Base-by-base conservation (phyloP, 2,888 invertebrate species). In the Saturnia japonica region DNA sequence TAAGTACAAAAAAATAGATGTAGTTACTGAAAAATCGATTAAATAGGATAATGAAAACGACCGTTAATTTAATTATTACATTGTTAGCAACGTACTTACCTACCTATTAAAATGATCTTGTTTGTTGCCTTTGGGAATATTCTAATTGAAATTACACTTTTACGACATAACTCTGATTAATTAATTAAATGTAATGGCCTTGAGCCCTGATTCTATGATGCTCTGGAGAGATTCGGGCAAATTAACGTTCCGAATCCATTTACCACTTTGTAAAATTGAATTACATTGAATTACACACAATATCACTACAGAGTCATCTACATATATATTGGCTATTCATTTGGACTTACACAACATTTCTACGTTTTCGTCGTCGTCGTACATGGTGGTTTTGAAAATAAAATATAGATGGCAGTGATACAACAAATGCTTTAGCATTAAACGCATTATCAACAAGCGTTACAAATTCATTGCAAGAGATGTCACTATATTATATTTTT, bases 151-250 rank as follows among this genome's bases (percentile, higher is more conserved):
- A 64, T 64, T 64, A 64, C n/a, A 64, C 19, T 64, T 64, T 40
- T 64, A 64, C 40, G 34, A 40, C 40, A 64, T 64, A 64, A 60
- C 57, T 14, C 28, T 60, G 57, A 60, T 64, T 64, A 64, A 64
- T 64, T 64, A 64, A 64, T 64, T 64, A 64, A 64, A 64, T 64
- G 64, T 64, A 64, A 64, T 19, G 64, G 19, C 28, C 25, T 60
- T 25, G 28, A 60, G 57, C 12, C 28, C 57, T 60, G 57, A 60
- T 60, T 60, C 28, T 28, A 60, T 60, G 28, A 60, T 60, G 28
- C 57, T 60, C 57, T 60, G 25, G 28, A 60, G 25, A 28, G 28
- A 16, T 60, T 28, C 25, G 12, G 4, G 57, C 25, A 14, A 60
- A 60, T 28, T 28, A 60, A 11, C 14, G 3, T 28, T 28, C 14